phyloP scores from a whole-genome alignment of 2,113 vertebrate species.

The Tetrax tetrax region DNA sequence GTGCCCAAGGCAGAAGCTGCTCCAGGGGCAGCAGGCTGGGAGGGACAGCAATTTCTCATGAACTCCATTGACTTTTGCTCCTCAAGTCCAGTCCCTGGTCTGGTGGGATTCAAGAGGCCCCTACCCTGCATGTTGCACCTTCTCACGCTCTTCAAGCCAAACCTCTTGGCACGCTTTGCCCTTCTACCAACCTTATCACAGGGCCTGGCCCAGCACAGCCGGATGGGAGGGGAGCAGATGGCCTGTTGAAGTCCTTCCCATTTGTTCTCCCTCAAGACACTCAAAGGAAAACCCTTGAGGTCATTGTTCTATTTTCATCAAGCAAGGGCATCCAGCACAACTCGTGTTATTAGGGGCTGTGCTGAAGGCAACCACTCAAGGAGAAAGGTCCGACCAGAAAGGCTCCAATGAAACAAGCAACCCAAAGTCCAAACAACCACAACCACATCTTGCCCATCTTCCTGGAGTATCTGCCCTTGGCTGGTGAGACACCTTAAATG shows the following conservation, averaged over 20 bases:
- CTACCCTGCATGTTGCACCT: neutral
- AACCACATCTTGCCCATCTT: neutral
- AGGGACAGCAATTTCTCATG: neutral
- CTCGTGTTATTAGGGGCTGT: fast-evolving
- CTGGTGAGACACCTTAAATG: neutral
- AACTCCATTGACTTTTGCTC: neutral
- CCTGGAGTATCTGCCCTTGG: neutral
- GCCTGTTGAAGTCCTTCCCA: neutral
- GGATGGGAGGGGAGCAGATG: slow-evolving; percentile 50
- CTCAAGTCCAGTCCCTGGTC: neutral
- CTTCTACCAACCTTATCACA: neutral
- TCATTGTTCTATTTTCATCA: neutral
- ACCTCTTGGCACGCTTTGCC: neutral
- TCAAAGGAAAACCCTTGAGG: slow-evolving; percentile 34
- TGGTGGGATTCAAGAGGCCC: neutral
- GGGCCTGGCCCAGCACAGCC: neutral
- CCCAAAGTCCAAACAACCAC: neutral
- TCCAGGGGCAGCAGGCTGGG: neutral
- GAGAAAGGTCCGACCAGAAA: neutral
- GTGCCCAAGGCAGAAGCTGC: neutral
- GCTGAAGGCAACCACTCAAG: neutral
- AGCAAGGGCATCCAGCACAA: neutral
- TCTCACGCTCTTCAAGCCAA: neutral
- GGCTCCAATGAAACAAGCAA: neutral
- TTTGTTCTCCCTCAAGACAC: neutral